Base-by-base conservation (phyloP, 2,797 vertebrate genomes). In the Chelon auratus region DNA sequence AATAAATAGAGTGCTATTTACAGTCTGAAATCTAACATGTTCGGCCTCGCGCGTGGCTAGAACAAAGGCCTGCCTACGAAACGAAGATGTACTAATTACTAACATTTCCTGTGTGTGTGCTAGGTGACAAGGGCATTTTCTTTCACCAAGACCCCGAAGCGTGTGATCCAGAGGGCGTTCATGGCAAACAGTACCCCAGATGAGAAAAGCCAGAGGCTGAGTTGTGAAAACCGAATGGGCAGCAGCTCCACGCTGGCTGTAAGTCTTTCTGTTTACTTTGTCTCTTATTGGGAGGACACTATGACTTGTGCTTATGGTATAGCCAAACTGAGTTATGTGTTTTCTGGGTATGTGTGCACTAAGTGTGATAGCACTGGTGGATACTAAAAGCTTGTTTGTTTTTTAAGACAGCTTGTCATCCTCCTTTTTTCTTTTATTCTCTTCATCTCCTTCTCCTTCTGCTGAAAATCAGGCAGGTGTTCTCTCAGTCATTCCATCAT, bases 121-220 rank as follows among this genome's bases (percentile, higher is more conserved):
- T 51, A 99, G 97, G 98, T 99, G 63, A 99, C 98, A 0, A 91
- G 97, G 88, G 98, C 96, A 0, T 99, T 99, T 85, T 99, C 98
- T 7, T 99, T 99, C 89, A 96, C 96, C 0, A 99, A 99, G 92
- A 99, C 97, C 0, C 98, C 97, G 0, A 99, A 97, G 91, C 95
- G 96, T 86, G 96, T 95, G 37, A 94, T 99, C 20, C 96, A 97
- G 87, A 94, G 96, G 88, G 96, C 97, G 12, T 93, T 99, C 62
- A 88, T 97, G 95, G 92, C 95, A 40, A 96, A 93, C 26, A 94
- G 90, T 36, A 95, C 95, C 9, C 92, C 92, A 0, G 97, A 99
- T 26, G 95, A 96, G 69, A 94, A 93, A 80, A 96, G 93, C 67
- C 95, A 95, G 68, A 92, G 91, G 22, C 74, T 92, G 14, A 87